phyloP scores from a whole-genome alignment of 2,888 invertebrate genomes.

The Eilema depressum region DNA sequence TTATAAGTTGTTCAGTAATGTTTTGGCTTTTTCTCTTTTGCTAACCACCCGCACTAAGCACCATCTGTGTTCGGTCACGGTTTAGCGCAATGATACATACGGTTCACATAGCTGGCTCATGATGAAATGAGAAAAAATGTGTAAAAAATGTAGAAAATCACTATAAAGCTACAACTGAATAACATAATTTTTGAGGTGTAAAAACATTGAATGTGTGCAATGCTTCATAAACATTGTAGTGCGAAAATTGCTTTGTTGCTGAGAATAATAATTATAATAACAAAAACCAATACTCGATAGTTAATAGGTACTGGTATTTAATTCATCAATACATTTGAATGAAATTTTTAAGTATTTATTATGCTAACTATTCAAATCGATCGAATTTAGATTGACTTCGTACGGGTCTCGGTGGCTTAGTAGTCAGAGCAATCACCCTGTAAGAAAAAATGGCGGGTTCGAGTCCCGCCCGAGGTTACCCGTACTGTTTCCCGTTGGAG shows the following conservation, averaged over 20 bases:
- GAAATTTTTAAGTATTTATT: no score
- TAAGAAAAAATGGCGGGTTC: no score
- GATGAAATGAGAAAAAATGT: neutral
- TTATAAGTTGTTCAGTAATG: conserved; percentile 80
- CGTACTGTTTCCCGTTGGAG: no score
- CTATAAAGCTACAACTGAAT: neutral
- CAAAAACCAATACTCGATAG: no score
- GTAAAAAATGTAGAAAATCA: neutral
- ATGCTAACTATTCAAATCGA: no score
- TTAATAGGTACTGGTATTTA: no score
- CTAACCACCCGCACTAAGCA: conserved; percentile 76
- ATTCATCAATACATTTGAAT: no score
- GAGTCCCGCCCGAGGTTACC: no score
- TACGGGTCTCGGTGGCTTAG: no score
- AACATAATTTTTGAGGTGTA: neutral
- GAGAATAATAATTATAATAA: no score
- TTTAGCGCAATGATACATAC: conserved; percentile 65
- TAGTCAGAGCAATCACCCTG: no score
- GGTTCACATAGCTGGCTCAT: conserved; percentile 33
- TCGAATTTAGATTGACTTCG: no score
- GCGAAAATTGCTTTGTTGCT: neutral
- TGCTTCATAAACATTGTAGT: neutral
- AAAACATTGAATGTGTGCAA: neutral
- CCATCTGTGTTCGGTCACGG: conserved; percentile 78
- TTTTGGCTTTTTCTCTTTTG: conserved; percentile 71